Conservation (phyloP, 2,113 vertebrate genomes). For the Beaufortia kweichowensis region DNA sequence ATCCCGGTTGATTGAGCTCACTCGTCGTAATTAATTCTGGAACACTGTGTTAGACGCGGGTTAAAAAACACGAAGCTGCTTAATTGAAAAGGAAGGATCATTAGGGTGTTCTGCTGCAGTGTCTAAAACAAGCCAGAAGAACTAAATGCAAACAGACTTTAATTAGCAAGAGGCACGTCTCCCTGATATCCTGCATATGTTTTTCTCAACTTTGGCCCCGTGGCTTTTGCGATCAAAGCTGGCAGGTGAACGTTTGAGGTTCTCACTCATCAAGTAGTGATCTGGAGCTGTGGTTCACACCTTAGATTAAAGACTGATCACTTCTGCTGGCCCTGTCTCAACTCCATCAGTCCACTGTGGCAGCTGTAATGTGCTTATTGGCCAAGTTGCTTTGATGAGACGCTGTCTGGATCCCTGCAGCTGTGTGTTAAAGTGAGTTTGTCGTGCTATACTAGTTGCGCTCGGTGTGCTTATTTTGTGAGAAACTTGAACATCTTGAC, state of each 20-base stretch:
- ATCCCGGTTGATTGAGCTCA: constrained; percentile 11
- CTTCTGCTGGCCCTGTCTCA: not conserved
- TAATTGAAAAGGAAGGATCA: constrained; percentile 56
- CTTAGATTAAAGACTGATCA: constrained; percentile 21
- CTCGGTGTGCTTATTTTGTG: not conserved
- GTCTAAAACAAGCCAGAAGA: constrained; percentile 25
- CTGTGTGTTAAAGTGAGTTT: constrained; percentile 22
- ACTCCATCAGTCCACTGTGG: constrained; percentile 14
- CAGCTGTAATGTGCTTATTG: constrained; percentile 22
- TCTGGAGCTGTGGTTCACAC: constrained; percentile 21
- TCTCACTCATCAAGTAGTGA: constrained; percentile 13
- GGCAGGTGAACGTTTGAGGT: not conserved
- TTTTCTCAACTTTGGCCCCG: constrained; percentile 31
- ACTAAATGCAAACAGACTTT: constrained; percentile 47
- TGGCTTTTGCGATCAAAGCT: constrained; percentile 21
- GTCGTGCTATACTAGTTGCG: not conserved
- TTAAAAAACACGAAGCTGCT: constrained; percentile 32
- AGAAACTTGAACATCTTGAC: not conserved
- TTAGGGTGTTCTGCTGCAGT: constrained; percentile 32
- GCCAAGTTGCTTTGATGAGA: constrained; percentile 17
- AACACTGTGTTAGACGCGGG: constrained; percentile 19
- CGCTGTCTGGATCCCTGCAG: constrained; percentile 24
- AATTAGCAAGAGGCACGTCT: constrained; percentile 44
- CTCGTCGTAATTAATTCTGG: constrained; percentile 51
- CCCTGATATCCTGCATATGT: constrained; percentile 19